Percentiles rank a stretch among this genome's conserved stretches.
Evolutionary conservation across 2,888 invertebrate genomes (phyloP).

Genomic region (Caenorhabditis imperialis): DNA sequence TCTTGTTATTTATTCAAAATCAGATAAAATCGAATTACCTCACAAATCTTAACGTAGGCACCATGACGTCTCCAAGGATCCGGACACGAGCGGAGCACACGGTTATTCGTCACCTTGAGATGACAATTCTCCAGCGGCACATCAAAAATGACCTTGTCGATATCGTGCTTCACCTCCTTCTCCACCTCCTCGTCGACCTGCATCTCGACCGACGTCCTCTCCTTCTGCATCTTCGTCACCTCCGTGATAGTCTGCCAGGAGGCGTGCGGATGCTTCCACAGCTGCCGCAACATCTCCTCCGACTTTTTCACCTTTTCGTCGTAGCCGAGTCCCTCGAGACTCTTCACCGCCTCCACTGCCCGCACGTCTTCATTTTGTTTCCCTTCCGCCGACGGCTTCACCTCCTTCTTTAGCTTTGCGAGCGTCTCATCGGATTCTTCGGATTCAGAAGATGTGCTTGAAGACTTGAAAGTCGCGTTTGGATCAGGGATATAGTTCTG

Average conservation of each 20-base stretch:
- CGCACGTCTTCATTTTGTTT: too few species aligned
- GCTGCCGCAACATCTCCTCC: slow-evolving; percentile 30
- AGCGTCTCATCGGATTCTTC: too few species aligned
- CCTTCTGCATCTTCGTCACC: slow-evolving; percentile 17
- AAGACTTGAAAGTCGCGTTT: too few species aligned
- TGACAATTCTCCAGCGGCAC: slow-evolving; percentile 36
- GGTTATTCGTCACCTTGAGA: slow-evolving; percentile 6
- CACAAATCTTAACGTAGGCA: slow-evolving; percentile 44
- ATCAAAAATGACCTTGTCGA: slow-evolving; percentile 26
- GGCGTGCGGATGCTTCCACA: slow-evolving; percentile 34
- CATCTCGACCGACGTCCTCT: slow-evolving; percentile 13
- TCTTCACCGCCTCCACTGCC: neutral
- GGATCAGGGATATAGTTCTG: too few species aligned
- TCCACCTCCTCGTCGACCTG: slow-evolving; percentile 23
- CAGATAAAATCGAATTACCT: too few species aligned
- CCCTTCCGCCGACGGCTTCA: too few species aligned
- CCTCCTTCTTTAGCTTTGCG: too few species aligned
- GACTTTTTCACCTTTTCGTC: slow-evolving; percentile 28
- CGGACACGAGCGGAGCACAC: slow-evolving; percentile 31
- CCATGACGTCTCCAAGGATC: slow-evolving; percentile 55
- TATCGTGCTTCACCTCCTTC: slow-evolving; percentile 3
- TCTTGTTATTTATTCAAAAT: too few species aligned
- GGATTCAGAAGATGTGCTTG: too few species aligned
- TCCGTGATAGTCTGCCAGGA: slow-evolving; percentile 30
- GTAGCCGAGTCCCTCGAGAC: slow-evolving; percentile 11